Conservation (phyloP, 2,888 invertebrate species). For the Zaprionus bogoriensis region DNA sequence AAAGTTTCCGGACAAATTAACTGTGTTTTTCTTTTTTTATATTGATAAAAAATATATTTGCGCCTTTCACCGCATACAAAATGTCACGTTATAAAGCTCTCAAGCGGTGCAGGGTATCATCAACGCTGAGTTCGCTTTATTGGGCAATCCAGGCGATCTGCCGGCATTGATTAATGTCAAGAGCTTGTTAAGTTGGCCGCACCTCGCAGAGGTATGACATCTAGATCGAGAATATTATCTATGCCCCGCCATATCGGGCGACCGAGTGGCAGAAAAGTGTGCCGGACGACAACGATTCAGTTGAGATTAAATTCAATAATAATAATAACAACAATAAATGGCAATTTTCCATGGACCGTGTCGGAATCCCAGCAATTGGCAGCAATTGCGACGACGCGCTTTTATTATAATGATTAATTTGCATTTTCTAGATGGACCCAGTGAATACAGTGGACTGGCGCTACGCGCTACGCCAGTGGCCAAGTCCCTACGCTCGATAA, state of each 20-base stretch:
- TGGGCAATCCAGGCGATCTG: not conserved
- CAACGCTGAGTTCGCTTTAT: too few relatives aligned
- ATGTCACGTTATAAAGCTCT: too few relatives aligned
- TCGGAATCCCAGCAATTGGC: conserved; percentile 33
- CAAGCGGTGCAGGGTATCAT: too few relatives aligned
- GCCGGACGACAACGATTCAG: conserved; percentile 18
- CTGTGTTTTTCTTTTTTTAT: too few relatives aligned
- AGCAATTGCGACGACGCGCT: conserved; percentile 29
- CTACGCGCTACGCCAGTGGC: too few relatives aligned
- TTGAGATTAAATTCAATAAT: conserved; percentile 26
- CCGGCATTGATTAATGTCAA: not conserved
- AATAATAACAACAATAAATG: conserved; percentile 17
- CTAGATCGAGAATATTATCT: not conserved
- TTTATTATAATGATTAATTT: conserved; percentile 37
- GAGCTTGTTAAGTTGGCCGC: conserved; percentile 7
- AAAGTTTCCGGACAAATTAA: too few relatives aligned
- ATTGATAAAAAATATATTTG: too few relatives aligned
- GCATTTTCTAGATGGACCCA: conserved; percentile 29
- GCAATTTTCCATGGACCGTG: conserved; percentile 19
- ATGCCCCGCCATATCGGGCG: not conserved
- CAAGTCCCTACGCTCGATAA: too few relatives aligned
- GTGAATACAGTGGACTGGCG: conserved; percentile 24
- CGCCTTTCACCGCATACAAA: too few relatives aligned
- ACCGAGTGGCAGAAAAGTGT: conserved; percentile 7
- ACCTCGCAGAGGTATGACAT: not conserved